phyloP scores from a whole-genome alignment of 2,113 vertebrate species.

The Empidonax traillii region DNA sequence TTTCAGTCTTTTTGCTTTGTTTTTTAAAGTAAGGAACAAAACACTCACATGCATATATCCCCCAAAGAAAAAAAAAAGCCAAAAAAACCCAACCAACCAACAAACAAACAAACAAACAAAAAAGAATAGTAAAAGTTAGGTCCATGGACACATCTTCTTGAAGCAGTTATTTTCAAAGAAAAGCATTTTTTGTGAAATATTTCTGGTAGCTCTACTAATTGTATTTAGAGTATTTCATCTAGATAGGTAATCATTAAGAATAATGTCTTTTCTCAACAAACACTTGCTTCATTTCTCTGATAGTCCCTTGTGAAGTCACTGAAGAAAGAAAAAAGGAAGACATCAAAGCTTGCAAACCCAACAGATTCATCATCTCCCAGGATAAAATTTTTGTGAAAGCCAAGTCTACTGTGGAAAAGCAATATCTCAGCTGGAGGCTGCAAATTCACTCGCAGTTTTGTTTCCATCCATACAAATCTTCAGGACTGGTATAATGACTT shows the following conservation, averaged over 20 bases:
- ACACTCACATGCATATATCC: neutral
- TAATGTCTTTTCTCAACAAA: neutral
- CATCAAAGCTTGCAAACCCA: conserved; percentile 4
- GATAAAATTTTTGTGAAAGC: neutral
- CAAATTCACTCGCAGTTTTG: neutral
- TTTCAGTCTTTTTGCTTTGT: neutral
- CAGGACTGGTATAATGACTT: neutral
- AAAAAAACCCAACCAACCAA: too few species aligned
- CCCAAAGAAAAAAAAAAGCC: neutral
- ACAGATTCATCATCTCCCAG: conserved; percentile 7
- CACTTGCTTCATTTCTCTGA: neutral
- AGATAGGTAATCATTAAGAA: neutral
- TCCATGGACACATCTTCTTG: neutral
- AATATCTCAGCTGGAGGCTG: neutral
- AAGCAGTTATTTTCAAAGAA: neutral
- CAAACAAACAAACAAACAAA: too few species aligned
- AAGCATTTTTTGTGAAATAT: neutral
- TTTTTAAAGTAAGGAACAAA: neutral
- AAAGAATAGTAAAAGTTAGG: neutral
- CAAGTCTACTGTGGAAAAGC: neutral
- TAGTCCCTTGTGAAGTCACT: neutral
- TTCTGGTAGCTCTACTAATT: neutral
- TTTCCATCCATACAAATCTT: neutral
- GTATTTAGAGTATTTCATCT: neutral
- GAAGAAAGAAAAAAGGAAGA: neutral